These are phyloP conservation scores for Orgyia antiqua DNA, from an alignment of 2,888 invertebrate genomes.

Conservation along the genomic window DNA sequence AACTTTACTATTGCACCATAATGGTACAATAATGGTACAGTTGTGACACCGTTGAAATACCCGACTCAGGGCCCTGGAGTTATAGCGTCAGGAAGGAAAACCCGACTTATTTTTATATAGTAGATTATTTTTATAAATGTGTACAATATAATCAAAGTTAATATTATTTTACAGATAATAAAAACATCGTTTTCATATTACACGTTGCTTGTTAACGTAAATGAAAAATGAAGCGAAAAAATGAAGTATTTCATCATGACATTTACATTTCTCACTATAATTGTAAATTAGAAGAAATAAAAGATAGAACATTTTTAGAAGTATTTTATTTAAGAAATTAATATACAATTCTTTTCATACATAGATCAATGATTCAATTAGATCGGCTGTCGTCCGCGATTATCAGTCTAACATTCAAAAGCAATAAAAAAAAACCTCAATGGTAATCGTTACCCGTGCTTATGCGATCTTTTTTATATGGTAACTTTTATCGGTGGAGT, in stretches of 20 bases:
- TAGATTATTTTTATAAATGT: no score
- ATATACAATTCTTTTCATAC: conserved; percentile 74
- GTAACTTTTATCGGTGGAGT: conserved; percentile 31
- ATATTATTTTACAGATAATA: conserved; percentile 54
- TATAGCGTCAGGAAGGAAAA: no score
- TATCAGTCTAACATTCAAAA: conserved; percentile 49
- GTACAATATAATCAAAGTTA: no score
- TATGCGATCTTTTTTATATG: conserved; percentile 30
- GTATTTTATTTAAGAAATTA: conserved; percentile 76
- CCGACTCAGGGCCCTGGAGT: no score
- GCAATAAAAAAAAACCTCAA: conserved; percentile 24
- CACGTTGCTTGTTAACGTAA: conserved; percentile 61
- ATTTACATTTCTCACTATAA: not conserved
- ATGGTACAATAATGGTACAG: no score
- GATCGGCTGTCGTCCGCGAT: conserved; percentile 44
- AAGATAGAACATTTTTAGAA: conserved; percentile 42
- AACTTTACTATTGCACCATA: no score
- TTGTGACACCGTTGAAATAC: no score
- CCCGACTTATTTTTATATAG: no score
- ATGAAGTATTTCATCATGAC: not conserved
- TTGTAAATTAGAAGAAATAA: conserved; percentile 15
- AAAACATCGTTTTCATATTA: conserved; percentile 71
- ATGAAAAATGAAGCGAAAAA: conserved; percentile 38
- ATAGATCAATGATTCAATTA: conserved; percentile 55
- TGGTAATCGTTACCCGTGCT: conserved; percentile 19